Percentiles rank a stretch among this genome's conserved stretches.
phyloP scores from a whole-genome alignment of 1,140 invertebrate species.

The Lucilia sericata region DNA sequence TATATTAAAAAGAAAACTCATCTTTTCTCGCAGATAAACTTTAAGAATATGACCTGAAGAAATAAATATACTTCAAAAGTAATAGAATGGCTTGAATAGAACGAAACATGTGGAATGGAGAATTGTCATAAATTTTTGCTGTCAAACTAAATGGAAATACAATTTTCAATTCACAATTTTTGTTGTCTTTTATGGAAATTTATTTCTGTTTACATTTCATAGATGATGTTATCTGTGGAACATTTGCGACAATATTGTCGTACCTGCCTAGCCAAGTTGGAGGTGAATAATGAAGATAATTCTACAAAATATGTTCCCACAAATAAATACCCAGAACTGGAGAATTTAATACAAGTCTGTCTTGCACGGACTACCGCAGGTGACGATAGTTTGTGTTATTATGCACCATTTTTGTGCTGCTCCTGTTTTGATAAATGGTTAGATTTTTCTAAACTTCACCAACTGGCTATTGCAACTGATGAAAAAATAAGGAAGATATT shows the following conservation, averaged over 20 bases:
- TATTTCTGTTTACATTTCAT: background rate
- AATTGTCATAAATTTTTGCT: background rate
- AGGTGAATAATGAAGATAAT: background rate
- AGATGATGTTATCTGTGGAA: background rate
- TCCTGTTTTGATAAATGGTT: conserved; percentile 19
- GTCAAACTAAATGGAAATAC: background rate
- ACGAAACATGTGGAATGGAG: background rate
- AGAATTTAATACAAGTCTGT: background rate
- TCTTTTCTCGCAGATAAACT: conserved; percentile 2
- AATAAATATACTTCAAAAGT: background rate
- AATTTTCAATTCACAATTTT: background rate
- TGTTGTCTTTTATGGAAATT: background rate
- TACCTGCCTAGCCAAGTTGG: conserved; percentile 22
- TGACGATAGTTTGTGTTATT: background rate
- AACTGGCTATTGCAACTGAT: background rate
- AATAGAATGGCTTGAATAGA: conserved; percentile 5
- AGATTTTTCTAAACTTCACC: background rate
- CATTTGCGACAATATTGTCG: conserved; percentile 20
- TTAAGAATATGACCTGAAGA: background rate
- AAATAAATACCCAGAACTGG: background rate
- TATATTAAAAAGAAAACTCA: conserved; percentile 51
- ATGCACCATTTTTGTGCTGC: conserved; percentile 14
- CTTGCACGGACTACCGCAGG: background rate
- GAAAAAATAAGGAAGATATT: background rate
- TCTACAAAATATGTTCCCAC: background rate